Evolutionary conservation across 1,140 invertebrate species (phyloP), one percentile per base, ranked within the genome.

Genomic region (Penaeus indicus): DNA sequence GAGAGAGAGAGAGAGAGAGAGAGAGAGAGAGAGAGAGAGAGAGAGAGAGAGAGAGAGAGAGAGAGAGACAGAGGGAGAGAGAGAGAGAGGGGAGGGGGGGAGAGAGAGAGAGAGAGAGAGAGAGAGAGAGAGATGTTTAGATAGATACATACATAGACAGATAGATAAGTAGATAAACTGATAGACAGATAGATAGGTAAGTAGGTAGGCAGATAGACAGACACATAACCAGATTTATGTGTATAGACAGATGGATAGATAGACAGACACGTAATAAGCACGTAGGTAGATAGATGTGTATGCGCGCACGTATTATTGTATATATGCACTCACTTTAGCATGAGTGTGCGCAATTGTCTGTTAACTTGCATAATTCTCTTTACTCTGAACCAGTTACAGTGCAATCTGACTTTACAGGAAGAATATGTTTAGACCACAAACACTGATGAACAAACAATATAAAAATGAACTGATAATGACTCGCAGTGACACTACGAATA

Each of bases 61-160:
- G 78, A 80, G 78, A 80, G 78, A 80, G 78, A 80, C 38, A 80
- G 78, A 80, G 78, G 60, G 78, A 80, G 78, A 80, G 78, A 80
- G 78, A 80, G 78, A 54, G 47, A 54, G 47, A 42, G 47, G 54
- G 47, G 54, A 54, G 54, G 10, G 54, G 18, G 54, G 47, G 54
- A 61, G 80, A 47, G 42, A 47, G 27, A 47, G 80, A 82, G 47
- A 47, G 47, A 32, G 80, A 82, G 80, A 47, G 80, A 22, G 80
- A 82, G 54, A 47, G 62, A 61, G 82, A 84, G 11, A 61, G 47
- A 25, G 25, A 27, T 67, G 4, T 67, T n/a, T 67, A 67, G 22
- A 67, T 67, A 67, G 22, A 67, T 67, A 67, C 27, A 67, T 67
- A 67, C 18, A 72, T 72, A 72, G 18, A 72, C n/a, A 72, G 18